Conservation (phyloP, 2,888 invertebrate species). For the Volucella inflata region DNA sequence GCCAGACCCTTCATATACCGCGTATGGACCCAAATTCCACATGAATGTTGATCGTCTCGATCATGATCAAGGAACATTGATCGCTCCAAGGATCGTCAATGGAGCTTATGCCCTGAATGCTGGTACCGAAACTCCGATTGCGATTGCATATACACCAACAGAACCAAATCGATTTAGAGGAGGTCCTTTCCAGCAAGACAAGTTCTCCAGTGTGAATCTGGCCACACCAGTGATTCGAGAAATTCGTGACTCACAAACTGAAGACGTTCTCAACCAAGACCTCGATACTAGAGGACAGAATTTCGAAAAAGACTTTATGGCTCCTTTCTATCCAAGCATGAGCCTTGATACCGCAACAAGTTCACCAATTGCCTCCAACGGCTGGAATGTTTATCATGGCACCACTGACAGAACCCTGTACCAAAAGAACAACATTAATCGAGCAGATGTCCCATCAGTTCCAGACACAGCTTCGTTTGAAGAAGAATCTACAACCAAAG, state of each 20-base stretch:
- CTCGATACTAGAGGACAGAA: slow-evolving; percentile 82
- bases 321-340: slow-evolving; percentile 88
- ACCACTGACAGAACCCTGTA: slow-evolving; percentile 78
- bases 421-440: slow-evolving; percentile 82
- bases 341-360: slow-evolving; percentile 85
- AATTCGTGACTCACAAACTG: slow-evolving; percentile 83
- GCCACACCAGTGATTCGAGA: slow-evolving; percentile 84
- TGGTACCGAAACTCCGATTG: slow-evolving; percentile 86
- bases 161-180: slow-evolving; percentile 81
- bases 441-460: slow-evolving; percentile 79
- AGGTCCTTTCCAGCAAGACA: slow-evolving; percentile 75
- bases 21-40: slow-evolving; percentile 77
- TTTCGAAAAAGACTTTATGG: slow-evolving; percentile 86
- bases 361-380: slow-evolving; percentile 83
- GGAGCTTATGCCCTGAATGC: slow-evolving; percentile 80
- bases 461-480: slow-evolving; percentile 43
- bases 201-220: slow-evolving; percentile 84
- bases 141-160: slow-evolving; percentile 88
- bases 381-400: slow-evolving; percentile 86
- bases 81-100: slow-evolving; percentile 84
- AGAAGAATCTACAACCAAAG: slow-evolving; percentile 83
- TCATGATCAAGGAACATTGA: slow-evolving; percentile 81
- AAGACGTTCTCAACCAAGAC: slow-evolving; percentile 80
- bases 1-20: slow-evolving; percentile 84
- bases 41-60: slow-evolving; percentile 82